Percentiles rank a stretch among this genome's conserved stretches.
Conservation (phyloP, 2,113 vertebrate species). For the Fulica atra region DNA sequence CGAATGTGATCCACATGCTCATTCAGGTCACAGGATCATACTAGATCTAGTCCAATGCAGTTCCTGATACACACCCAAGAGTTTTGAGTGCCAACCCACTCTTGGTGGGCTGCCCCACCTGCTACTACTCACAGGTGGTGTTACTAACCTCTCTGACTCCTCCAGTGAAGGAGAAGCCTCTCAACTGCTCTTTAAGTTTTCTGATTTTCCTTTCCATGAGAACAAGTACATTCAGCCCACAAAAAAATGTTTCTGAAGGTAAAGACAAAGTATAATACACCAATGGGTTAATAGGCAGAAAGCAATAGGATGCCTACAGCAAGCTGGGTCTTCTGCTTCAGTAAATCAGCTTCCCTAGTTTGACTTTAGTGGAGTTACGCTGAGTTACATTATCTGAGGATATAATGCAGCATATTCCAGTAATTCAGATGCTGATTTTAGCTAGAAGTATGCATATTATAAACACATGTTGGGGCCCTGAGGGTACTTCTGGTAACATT, state of each 20-base stretch:
- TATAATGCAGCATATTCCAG: slow-evolving; percentile 13
- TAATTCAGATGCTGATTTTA: slow-evolving; percentile 47
- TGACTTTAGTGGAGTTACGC: neutral
- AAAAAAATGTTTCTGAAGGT: neutral
- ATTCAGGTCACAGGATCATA: neutral
- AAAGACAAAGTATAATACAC: neutral
- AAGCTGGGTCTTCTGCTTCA: neutral
- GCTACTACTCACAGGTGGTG: neutral
- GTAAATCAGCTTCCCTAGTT: neutral
- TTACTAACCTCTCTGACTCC: neutral
- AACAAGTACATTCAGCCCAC: neutral
- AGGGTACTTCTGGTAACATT: slow-evolving; percentile 31
- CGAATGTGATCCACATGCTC: neutral
- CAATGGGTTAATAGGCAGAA: neutral
- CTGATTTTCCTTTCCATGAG: neutral
- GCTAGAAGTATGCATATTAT: slow-evolving; percentile 33
- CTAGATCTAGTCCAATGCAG: neutral
- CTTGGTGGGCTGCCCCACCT: neutral
- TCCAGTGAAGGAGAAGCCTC: neutral
- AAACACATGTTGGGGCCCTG: slow-evolving; percentile 42
- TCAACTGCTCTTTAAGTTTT: neutral
- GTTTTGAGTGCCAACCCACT: neutral
- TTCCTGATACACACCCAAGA: neutral
- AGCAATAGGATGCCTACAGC: neutral
- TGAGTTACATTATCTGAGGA: slow-evolving; percentile 36